phyloP scores from a whole-genome alignment of 2,888 invertebrate genomes.

The Tachina lurida region DNA sequence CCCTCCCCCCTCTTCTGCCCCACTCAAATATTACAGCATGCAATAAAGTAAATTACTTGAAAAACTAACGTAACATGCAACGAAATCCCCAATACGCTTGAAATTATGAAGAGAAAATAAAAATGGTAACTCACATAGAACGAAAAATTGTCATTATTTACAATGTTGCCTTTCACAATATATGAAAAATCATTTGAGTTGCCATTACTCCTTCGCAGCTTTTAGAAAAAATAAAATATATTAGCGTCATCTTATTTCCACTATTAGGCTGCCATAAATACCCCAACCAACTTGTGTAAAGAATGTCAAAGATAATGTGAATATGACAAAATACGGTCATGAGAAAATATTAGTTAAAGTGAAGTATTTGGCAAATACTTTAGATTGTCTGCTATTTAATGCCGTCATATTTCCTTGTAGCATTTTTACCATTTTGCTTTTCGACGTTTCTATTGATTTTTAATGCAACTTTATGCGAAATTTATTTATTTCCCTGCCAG shows the following conservation, averaged over 20 bases:
- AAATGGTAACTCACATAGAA: background rate
- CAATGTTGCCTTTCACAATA: conserved; percentile 30
- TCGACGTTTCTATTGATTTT: background rate
- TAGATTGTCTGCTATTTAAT: background rate
- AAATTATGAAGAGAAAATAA: conserved; percentile 1
- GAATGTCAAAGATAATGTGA: conserved; percentile 4
- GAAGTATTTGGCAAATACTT: background rate
- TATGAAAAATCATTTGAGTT: conserved; percentile 46
- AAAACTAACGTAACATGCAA: conserved; percentile 52
- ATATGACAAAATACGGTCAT: background rate
- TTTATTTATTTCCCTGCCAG: conserved; percentile 14
- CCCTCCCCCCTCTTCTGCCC: too few species aligned
- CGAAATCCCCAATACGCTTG: conserved; percentile 25
- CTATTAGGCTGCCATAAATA: conserved; percentile 54
- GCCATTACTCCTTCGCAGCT: conserved; percentile 1
- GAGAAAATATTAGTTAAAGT: background rate
- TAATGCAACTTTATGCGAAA: background rate
- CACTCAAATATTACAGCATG: conserved; percentile 37
- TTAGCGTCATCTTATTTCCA: conserved; percentile 63
- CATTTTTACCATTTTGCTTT: background rate
- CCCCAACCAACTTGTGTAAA: conserved; percentile 10
- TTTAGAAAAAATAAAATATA: conserved; percentile 44
- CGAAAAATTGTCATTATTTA: conserved; percentile 21
- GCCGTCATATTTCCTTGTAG: background rate
- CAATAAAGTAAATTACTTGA: conserved; percentile 66